A percentile compares a stretch with the other conserved stretches of the same genome.
Evolutionary conservation across 2,888 invertebrate genomes (phyloP).

Genomic region (Copidosoma aretas): DNA sequence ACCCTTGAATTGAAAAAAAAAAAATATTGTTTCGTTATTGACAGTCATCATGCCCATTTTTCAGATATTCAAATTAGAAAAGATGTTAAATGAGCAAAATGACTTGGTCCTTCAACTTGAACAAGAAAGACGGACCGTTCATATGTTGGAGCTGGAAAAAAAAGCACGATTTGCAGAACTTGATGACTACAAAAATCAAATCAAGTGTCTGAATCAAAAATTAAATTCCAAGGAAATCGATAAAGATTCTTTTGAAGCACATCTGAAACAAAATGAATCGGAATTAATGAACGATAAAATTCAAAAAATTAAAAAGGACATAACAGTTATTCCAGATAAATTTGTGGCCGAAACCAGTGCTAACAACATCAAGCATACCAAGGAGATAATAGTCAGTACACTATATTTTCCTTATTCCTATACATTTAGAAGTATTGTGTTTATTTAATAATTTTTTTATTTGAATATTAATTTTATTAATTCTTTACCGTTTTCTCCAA

Average conservation of each 20-base stretch:
- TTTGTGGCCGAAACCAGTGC: constrained; percentile 51
- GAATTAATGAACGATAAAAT: constrained; percentile 47
- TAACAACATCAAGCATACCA: constrained; percentile 50
- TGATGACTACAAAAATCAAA: constrained; percentile 51
- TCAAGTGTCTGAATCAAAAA: constrained; percentile 53
- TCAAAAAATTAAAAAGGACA: constrained; percentile 57
- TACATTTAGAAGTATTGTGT: no score
- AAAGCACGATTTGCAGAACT: constrained; percentile 64
- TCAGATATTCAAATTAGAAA: constrained; percentile 58
- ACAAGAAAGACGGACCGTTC: constrained; percentile 47
- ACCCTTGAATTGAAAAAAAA: constrained; percentile 53
- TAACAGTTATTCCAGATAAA: constrained; percentile 54
- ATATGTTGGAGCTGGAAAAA: constrained; percentile 68
- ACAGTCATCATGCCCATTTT: constrained; percentile 33
- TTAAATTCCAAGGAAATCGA: constrained; percentile 50
- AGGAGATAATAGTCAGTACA: constrained; percentile 49
- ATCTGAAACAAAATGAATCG: constrained; percentile 52
- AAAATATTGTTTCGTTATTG: constrained; percentile 32
- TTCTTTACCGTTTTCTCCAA: no score
- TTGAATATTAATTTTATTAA: no score
- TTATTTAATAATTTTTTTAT: no score
- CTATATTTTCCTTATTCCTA: not conserved
- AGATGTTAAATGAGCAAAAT: constrained; percentile 46
- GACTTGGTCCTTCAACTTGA: constrained; percentile 45
- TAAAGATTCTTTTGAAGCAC: constrained; percentile 46